These are phyloP conservation scores for Hippocampus zosterae DNA, from an alignment of 2,113 vertebrate genomes.

Conservation along the genomic window DNA sequence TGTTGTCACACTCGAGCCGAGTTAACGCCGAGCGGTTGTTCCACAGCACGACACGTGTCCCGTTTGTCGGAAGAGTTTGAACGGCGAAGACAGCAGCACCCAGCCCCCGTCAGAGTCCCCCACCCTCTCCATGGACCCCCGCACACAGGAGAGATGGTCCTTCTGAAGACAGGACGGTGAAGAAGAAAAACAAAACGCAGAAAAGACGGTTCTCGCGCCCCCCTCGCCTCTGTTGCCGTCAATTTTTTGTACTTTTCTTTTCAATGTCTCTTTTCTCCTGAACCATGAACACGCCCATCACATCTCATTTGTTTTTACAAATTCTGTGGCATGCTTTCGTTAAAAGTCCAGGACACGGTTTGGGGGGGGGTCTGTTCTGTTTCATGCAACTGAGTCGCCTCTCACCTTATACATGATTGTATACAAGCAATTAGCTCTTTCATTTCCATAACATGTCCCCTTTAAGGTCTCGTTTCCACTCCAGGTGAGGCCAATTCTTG, in stretches of 20 bases:
- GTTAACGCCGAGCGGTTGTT: slow-evolving; percentile 19
- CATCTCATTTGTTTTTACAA: neutral
- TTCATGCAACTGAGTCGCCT: neutral
- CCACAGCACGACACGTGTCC: slow-evolving; percentile 95
- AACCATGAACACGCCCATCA: slow-evolving; percentile 27
- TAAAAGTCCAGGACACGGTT: neutral
- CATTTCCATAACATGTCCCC: neutral
- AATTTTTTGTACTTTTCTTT: slow-evolving; percentile 41
- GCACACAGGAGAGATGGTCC: slow-evolving; percentile 88
- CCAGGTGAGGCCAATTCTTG: neutral
- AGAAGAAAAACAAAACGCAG: slow-evolving; percentile 18
- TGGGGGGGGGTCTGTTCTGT: neutral
- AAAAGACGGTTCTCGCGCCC: slow-evolving; percentile 29
- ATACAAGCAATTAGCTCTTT: neutral
- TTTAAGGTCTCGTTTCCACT: neutral
- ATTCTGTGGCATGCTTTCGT: neutral
- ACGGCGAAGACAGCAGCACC: slow-evolving; percentile 83
- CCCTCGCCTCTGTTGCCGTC: slow-evolving; percentile 35
- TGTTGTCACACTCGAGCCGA: neutral
- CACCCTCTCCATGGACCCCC: slow-evolving; percentile 77
- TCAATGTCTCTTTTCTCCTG: slow-evolving; percentile 46
- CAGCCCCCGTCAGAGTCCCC: slow-evolving; percentile 71
- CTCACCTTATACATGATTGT: neutral
- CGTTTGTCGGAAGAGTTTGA: slow-evolving; percentile 93
- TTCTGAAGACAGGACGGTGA: slow-evolving; percentile 75